phyloP scores from a whole-genome alignment of 2,797 vertebrate genomes.

The Melanotaenia nigrans region DNA sequence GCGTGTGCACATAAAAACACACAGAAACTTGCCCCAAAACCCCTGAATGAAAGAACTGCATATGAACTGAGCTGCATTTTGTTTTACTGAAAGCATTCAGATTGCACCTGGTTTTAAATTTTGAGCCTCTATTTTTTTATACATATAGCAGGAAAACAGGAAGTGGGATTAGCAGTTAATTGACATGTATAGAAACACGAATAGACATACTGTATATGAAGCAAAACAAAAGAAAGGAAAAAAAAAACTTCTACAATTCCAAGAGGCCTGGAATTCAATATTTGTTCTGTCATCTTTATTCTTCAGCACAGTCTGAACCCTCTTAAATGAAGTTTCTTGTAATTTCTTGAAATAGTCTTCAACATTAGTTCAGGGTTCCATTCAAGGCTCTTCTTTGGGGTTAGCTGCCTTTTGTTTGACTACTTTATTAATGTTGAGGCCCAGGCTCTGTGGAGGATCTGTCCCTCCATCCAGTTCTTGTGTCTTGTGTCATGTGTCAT shows the following conservation, averaged over 20 bases:
- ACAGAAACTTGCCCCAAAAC: background rate
- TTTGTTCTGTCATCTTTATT: background rate
- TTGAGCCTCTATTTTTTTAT: background rate
- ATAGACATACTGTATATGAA: too few relatives aligned
- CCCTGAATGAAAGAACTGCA: too few relatives aligned
- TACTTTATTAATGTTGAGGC: background rate
- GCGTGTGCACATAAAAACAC: background rate
- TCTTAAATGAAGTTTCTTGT: background rate
- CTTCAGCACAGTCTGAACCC: background rate
- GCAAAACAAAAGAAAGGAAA: too few relatives aligned
- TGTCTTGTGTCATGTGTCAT: background rate
- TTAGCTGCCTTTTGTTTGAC: background rate
- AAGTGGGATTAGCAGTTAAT: background rate
- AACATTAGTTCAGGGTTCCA: background rate
- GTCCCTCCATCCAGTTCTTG: background rate
- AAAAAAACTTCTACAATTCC: background rate
- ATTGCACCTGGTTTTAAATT: background rate
- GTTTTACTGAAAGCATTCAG: background rate
- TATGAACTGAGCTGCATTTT: background rate
- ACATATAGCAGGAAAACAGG: background rate
- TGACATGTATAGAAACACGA: background rate
- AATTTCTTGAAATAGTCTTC: background rate
- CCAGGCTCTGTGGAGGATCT: background rate
- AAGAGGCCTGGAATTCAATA: background rate
- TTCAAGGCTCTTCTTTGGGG: background rate